Conservation (phyloP, 1,140 invertebrate genomes). For the Papilio polyxenes region DNA sequence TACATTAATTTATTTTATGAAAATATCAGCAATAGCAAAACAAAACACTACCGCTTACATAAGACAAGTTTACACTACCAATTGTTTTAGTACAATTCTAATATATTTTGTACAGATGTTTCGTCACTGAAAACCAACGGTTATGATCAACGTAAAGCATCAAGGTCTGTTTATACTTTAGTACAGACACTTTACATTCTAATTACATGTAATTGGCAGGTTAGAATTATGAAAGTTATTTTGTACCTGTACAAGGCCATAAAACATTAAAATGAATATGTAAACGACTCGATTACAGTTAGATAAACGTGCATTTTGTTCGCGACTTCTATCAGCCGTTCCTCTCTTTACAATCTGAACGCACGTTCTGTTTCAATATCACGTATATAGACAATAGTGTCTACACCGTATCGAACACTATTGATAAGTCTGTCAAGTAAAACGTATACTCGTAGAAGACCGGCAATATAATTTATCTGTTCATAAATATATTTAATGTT, state of each 20-base stretch:
- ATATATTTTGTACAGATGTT: not conserved
- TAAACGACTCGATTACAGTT: slow-evolving; percentile 3
- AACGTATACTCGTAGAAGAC: not conserved
- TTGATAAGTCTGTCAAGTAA: slow-evolving; percentile 4
- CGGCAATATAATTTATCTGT: not conserved
- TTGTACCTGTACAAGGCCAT: slow-evolving; percentile 35
- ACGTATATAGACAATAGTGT: not conserved
- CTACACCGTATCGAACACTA: not conserved
- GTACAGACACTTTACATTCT: slow-evolving; percentile 33
- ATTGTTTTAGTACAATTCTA: no score
- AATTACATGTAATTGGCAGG: slow-evolving; percentile 35
- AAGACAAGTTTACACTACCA: no score
- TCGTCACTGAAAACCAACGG: not conserved
- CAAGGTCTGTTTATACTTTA: slow-evolving; percentile 28
- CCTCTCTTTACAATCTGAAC: not conserved
- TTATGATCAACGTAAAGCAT: not conserved
- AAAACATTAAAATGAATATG: slow-evolving; percentile 28
- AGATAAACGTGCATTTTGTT: slow-evolving; percentile 34
- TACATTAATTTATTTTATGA: no score
- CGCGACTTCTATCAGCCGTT: slow-evolving; percentile 13
- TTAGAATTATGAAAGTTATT: slow-evolving; percentile 34
- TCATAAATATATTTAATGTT: not conserved
- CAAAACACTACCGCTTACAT: no score
- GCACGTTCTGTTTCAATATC: slow-evolving; percentile 10
- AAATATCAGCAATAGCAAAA: no score